These are phyloP conservation scores for Masticophis lateralis DNA, from an alignment of 2,797 vertebrate species.

Conservation along the genomic window DNA sequence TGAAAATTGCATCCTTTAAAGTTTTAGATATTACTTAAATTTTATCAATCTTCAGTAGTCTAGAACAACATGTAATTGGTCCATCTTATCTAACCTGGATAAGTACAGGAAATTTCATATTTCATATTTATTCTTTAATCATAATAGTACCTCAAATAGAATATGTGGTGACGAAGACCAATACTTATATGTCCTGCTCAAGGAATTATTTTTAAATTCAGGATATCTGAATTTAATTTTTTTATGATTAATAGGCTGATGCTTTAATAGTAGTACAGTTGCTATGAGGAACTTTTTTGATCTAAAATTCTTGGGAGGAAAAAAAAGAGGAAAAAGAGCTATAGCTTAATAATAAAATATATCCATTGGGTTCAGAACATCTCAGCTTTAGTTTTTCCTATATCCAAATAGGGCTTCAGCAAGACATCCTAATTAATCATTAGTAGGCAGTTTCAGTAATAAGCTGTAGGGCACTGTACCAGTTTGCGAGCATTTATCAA, in stretches of 20 bases:
- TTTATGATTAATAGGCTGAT: neutral
- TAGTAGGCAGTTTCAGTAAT: neutral
- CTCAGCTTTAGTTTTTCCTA: neutral
- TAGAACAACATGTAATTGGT: slow-evolving; percentile 1
- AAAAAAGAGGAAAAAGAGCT: neutral
- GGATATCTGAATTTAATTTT: neutral
- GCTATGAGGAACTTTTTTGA: neutral
- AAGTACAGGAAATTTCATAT: neutral
- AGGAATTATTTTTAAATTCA: neutral
- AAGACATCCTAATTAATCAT: neutral
- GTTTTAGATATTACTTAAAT: neutral
- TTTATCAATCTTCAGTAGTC: slow-evolving; percentile 10
- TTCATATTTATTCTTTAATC: neutral
- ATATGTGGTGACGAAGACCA: neutral
- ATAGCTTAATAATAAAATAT: neutral
- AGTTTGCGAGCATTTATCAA: neutral
- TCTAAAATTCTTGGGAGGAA: neutral
- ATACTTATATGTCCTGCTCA: neutral
- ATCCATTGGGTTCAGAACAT: neutral
- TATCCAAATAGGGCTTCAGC: neutral
- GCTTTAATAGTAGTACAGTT: neutral
- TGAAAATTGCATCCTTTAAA: neutral
- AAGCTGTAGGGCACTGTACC: neutral
- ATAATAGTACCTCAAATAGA: neutral
- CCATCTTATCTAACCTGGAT: neutral